Evolutionary conservation across 2,888 invertebrate species (phyloP), one percentile per base, ranked within the genome.

Genomic region (Athalia circularis): DNA sequence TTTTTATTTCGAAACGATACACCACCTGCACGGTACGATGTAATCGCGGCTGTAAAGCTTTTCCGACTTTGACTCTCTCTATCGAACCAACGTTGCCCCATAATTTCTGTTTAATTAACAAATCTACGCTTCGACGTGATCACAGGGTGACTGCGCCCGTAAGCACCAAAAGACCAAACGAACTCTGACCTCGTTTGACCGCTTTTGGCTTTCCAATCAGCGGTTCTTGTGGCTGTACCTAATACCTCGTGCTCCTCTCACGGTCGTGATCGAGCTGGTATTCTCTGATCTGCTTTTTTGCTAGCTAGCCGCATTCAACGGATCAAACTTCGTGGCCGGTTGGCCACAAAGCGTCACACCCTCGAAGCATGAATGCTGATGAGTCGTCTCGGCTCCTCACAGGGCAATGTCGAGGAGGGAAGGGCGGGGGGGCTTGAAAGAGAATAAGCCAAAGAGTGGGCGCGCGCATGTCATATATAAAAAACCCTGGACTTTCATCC

Each of bases 281-380:
- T 72, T 57, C 59, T 45, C 72, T 47, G 72, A 59, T 72, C 72
- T 59, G 72, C 47, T 72, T 72, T 72, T 72, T 72, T 72, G 72
- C 72, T 57, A 59, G 47, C 59, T 47, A 15, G 59, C 72, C 72
- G 57, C 47, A 72, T 59, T 59, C 72, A 59, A 57, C 47, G 57
- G 72, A 72, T 72, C 72, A 47, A 72, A 72, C 72, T 59, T 43
- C 47, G 57, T 59, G 47, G 59, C 43, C 47, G 72, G 47, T 45
- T 47, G 57, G 45, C 47, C 72, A 72, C 72, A 64, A 75, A 75
- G 75, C 62, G 75, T 75, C 50, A 75, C 75, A 61, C 75, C 64
- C 75, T 64, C 75, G 43, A 75, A 64, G 62, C 75, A 75, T 75
- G 75, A 75, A 75, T 75, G 62, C 75, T 75, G 75, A 75, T 75